Conservation (phyloP, 2,797 vertebrate genomes). For the Mus spretus region DNA sequence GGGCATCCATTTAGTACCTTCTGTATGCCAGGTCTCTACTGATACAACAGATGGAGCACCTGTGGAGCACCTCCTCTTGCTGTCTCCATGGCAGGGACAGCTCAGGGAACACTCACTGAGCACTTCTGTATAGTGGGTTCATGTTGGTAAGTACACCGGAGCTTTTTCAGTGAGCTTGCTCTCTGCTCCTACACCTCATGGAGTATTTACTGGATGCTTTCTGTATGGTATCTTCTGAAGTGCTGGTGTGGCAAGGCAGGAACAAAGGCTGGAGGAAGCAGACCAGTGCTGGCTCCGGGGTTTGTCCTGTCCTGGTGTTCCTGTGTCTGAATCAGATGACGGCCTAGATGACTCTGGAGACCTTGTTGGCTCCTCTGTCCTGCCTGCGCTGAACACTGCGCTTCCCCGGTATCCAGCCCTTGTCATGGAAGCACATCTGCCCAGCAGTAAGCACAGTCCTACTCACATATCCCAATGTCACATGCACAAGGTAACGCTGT, state of each 20-base stretch:
- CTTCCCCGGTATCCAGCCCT: not conserved
- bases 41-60: too few species aligned
- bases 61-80: not conserved
- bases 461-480: not conserved
- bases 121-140: too few species aligned
- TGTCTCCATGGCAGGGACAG: not conserved
- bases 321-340: not conserved
- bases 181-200: not conserved
- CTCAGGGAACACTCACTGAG: not conserved
- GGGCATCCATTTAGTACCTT: not conserved
- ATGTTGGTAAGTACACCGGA: not conserved
- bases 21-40: not conserved
- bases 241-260: rapidly evolving
- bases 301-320: not conserved
- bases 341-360: not conserved
- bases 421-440: not conserved
- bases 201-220: not conserved
- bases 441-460: not conserved
- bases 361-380: not conserved
- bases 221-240: not conserved
- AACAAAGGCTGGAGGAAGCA: not conserved
- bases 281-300: too few species aligned
- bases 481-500: not conserved
- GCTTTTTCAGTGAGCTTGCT: not conserved
- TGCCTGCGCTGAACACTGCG: too few species aligned